phyloP scores from a whole-genome alignment of 2,797 vertebrate genomes.

The Holocentrus rufus region DNA sequence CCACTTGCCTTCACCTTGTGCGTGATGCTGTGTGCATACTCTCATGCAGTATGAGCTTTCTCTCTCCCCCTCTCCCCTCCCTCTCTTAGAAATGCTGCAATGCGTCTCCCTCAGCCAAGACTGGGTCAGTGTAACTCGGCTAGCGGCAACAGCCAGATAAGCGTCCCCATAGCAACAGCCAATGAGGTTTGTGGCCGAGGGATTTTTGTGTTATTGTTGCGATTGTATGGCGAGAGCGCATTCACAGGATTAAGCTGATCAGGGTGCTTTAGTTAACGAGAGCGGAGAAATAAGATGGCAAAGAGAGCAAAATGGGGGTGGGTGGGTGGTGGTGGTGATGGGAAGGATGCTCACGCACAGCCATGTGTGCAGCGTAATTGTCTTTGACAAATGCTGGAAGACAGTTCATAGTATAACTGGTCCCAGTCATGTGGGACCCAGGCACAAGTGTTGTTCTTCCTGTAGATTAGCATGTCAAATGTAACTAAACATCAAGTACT shows the following conservation, averaged over 20 bases:
- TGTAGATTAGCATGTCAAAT: too few species aligned
- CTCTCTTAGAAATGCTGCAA: slow-evolving; percentile 86
- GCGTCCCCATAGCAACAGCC: slow-evolving; percentile 82
- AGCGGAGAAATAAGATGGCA: slow-evolving; percentile 9
- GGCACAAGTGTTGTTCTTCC: too few species aligned
- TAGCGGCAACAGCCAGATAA: slow-evolving; percentile 65
- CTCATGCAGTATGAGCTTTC: slow-evolving; percentile 62
- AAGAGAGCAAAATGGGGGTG: background rate
- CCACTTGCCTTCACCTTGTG: slow-evolving; percentile 45
- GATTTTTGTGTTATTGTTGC: slow-evolving; percentile 57
- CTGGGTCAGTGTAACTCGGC: slow-evolving; percentile 85
- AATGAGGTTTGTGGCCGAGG: slow-evolving; percentile 57
- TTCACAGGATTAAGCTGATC: slow-evolving; percentile 37
- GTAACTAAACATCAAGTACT: too few species aligned
- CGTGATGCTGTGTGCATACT: slow-evolving; percentile 61
- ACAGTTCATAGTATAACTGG: background rate
- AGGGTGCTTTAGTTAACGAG: slow-evolving; percentile 2
- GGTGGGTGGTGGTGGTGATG: slow-evolving; percentile 11
- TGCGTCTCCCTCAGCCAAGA: slow-evolving; percentile 83
- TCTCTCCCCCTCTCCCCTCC: slow-evolving; percentile 49
- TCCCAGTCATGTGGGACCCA: background rate
- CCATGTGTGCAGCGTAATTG: slow-evolving; percentile 14
- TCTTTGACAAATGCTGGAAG: slow-evolving; percentile 13
- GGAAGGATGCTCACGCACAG: slow-evolving; percentile 6
- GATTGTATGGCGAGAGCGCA: slow-evolving; percentile 45